phyloP scores from a whole-genome alignment of 2,113 vertebrate species.

The Syngnathoides biaculeatus region DNA sequence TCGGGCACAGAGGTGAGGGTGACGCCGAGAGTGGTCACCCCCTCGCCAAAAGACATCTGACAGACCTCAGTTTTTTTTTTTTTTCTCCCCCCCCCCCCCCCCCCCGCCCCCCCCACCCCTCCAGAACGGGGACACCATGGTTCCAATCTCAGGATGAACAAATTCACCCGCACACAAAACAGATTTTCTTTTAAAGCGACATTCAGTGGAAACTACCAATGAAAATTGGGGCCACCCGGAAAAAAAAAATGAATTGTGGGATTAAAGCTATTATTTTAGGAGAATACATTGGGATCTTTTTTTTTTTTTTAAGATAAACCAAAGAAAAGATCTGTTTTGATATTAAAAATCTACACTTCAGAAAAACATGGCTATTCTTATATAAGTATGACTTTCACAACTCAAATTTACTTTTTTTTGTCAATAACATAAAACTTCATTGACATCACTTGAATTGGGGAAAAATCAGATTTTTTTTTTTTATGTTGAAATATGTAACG shows the following conservation, averaged over 20 bases:
- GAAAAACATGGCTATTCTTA: conserved; percentile 7
- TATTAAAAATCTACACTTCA: neutral
- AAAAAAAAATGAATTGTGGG: neutral
- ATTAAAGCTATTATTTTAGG: neutral
- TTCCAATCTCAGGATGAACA: conserved; percentile 75
- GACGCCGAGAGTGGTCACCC: conserved; percentile 18
- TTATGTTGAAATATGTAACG: no score
- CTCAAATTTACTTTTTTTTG: no score
- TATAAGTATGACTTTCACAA: no score
- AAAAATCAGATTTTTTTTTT: no score
- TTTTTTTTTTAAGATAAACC: neutral
- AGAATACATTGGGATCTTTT: neutral
- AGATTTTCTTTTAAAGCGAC: conserved; percentile 56
- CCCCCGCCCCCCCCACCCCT: conserved; percentile 40
- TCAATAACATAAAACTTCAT: no score
- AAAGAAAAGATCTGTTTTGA: neutral
- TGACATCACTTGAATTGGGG: no score
- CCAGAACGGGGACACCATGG: conserved; percentile 42
- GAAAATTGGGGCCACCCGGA: neutral
- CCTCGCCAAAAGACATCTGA: conserved; percentile 21
- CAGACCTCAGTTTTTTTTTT: conserved; percentile 18
- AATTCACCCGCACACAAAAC: conserved; percentile 56
- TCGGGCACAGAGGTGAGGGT: conserved; percentile 7
- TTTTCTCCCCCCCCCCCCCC: no score
- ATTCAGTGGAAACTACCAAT: conserved; percentile 33